phyloP scores from a whole-genome alignment of 2,797 vertebrate genomes.

The Morus bassanus region DNA sequence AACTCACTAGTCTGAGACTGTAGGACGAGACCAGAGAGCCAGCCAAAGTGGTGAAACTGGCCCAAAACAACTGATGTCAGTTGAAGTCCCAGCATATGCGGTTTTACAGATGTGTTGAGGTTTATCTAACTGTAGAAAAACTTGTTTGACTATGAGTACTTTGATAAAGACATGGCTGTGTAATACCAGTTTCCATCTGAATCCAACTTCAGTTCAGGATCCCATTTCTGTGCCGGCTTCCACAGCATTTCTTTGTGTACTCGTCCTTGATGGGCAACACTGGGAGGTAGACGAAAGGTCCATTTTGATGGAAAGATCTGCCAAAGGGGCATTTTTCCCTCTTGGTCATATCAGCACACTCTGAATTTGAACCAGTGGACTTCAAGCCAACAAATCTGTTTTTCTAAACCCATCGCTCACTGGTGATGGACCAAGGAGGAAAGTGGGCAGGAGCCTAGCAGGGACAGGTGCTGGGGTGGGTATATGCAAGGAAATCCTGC shows the following conservation, averaged over 20 bases:
- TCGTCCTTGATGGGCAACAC: not conserved
- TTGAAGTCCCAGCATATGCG: not conserved
- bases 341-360: not conserved
- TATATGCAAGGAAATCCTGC: not conserved
- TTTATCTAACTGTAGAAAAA: not conserved
- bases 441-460: not conserved
- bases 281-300: not conserved
- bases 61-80: not conserved
- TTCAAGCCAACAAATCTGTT: not conserved
- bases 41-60: not conserved
- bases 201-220: not conserved
- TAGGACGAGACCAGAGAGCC: not conserved
- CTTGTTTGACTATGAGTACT: not conserved
- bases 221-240: not conserved
- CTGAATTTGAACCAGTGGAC: not conserved
- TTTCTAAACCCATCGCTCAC: not conserved
- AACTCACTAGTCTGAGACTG: not conserved
- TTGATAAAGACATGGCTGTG: not conserved
- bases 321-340: not conserved
- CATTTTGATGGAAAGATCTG: not conserved
- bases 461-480: not conserved
- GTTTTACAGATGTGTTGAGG: not conserved
- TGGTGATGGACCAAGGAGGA: not conserved
- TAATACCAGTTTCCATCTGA: not conserved
- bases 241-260: not conserved